Percentiles rank a stretch among this genome's conserved stretches.
phyloP scores from a whole-genome alignment of 2,113 vertebrate genomes.

The Zosterops lateralis region DNA sequence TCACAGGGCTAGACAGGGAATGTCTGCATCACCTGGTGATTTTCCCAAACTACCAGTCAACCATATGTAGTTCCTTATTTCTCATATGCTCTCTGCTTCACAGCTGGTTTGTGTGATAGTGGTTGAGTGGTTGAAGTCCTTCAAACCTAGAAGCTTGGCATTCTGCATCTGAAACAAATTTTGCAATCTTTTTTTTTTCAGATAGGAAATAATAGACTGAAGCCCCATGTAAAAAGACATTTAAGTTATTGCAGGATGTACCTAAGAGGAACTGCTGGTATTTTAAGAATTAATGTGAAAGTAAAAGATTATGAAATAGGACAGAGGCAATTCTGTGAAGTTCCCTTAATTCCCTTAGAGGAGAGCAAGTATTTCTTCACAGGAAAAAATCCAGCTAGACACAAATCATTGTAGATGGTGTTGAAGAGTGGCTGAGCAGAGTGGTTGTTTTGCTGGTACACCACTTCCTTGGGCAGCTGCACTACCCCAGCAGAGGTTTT shows the following conservation, averaged over 20 bases:
- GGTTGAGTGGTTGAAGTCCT: neutral
- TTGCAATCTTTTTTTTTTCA: neutral
- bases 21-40: neutral
- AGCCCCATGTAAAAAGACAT: neutral
- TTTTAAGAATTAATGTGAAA: constrained; percentile 3
- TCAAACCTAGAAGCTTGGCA: neutral
- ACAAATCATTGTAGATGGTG: neutral
- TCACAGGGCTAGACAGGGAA: neutral
- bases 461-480: constrained; percentile 19
- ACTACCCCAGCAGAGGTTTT: neutral
- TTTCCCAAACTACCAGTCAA: neutral
- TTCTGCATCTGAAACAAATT: neutral
- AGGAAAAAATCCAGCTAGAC: neutral
- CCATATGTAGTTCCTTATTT: neutral
- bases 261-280: neutral
- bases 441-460: neutral
- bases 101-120: neutral
- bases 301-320: neutral
- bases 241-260: neutral
- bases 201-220: neutral
- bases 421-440: neutral
- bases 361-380: neutral
- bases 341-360: neutral
- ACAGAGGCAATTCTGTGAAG: neutral
- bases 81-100: neutral